Conservation (phyloP, 2,797 vertebrate species). For the Pangasius macronema region DNA sequence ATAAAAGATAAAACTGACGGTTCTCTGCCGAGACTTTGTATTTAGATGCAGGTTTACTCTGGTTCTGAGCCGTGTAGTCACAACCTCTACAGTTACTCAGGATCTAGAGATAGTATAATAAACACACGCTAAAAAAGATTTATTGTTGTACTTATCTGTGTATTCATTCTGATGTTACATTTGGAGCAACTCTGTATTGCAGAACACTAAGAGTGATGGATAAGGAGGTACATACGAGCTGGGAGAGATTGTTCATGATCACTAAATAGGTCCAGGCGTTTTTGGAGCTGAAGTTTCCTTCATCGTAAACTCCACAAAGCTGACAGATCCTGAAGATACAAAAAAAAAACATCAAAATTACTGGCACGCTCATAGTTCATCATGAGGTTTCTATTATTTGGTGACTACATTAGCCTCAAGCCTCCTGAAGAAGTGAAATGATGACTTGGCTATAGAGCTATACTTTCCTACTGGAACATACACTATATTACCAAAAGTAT, state of each 20-base stretch:
- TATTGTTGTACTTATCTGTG: not conserved
- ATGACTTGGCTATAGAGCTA: not conserved
- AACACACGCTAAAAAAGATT: not conserved
- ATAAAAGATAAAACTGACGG: not conserved
- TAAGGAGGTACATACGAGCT: conserved; percentile 78
- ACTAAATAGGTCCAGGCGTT: conserved; percentile 98
- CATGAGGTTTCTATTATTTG: not conserved
- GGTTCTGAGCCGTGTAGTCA: not conserved
- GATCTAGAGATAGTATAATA: not conserved
- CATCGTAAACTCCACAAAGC: conserved; percentile 87
- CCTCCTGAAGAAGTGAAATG: not conserved
- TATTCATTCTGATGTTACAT: too few species aligned
- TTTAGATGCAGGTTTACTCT: not conserved
- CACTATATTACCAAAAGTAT: too few species aligned
- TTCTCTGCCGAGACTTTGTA: not conserved
- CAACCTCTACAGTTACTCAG: not conserved
- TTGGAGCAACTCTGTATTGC: not conserved
- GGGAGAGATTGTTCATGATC: conserved; percentile 96
- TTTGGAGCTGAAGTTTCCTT: conserved; percentile 93
- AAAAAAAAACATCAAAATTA: not conserved
- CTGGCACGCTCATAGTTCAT: not conserved
- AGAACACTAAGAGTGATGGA: not conserved
- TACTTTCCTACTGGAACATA: not conserved
- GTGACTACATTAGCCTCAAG: not conserved
- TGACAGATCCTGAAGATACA: conserved; percentile 84